Percentiles rank a stretch among this genome's conserved stretches.
Conservation (phyloP, 2,113 vertebrate species). For the Channa argus region DNA sequence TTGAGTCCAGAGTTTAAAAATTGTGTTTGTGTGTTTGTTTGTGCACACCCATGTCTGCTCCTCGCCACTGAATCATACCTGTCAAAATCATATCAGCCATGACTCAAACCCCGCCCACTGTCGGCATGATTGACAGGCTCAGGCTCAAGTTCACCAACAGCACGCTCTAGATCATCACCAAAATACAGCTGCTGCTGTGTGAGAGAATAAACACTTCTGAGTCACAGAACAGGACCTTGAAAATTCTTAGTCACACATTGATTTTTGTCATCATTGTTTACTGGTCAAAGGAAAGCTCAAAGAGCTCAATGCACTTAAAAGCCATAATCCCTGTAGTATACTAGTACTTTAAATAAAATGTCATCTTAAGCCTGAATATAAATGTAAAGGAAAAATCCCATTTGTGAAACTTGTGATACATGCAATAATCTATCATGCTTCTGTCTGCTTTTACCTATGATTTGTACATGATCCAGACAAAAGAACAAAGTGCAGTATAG, state of each 20-base stretch:
- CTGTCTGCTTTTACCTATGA: not conserved
- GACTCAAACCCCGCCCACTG: constrained; percentile 70
- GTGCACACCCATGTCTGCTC: constrained; percentile 25
- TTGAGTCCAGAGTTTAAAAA: not conserved
- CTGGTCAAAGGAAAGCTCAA: not conserved
- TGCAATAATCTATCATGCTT: not conserved
- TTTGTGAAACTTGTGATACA: not conserved
- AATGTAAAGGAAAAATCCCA: not conserved
- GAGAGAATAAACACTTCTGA: constrained; percentile 53
- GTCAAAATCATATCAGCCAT: constrained; percentile 63
- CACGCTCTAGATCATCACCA: constrained; percentile 45
- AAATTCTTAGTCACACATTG: constrained; percentile 46
- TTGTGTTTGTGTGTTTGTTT: constrained; percentile 23
- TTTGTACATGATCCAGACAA: constrained; percentile 32
- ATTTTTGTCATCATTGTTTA: constrained; percentile 32
- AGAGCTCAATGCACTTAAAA: not conserved
- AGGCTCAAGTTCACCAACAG: constrained; percentile 66
- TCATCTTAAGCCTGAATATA: not conserved
- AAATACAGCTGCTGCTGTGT: constrained; percentile 57
- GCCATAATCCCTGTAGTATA: fast-evolving
- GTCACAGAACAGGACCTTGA: constrained; percentile 76
- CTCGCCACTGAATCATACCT: constrained; percentile 75
- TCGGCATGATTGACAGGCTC: constrained; percentile 67
- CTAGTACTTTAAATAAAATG: not conserved
- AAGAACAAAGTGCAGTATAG: constrained; percentile 55